These are phyloP conservation scores for Nymphalis io DNA, from an alignment of 1,140 invertebrate genomes.

Conservation along the genomic window DNA sequence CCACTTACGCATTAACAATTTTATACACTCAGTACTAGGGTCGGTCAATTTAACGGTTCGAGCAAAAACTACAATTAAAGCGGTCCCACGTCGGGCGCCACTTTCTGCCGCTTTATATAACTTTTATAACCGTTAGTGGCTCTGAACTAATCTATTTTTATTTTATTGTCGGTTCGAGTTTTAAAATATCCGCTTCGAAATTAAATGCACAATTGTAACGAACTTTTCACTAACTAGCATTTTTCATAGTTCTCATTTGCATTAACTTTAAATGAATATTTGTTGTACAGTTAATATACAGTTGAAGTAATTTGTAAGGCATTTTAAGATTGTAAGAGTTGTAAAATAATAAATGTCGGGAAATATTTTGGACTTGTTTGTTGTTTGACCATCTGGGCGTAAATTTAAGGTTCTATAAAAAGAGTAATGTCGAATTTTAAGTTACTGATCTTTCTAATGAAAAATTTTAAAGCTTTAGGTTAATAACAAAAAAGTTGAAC, in stretches of 20 bases:
- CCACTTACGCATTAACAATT: conserved; percentile 36
- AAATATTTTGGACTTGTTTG: too few species aligned
- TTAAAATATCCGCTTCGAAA: conserved; percentile 14
- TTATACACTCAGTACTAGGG: conserved; percentile 26
- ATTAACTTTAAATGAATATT: not conserved
- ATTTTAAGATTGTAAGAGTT: too few species aligned
- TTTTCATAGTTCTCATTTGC: not conserved
- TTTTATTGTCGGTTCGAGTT: conserved; percentile 25
- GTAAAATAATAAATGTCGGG: too few species aligned
- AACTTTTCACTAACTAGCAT: not conserved
- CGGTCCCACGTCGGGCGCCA: conserved; percentile 38
- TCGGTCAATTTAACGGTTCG: conserved; percentile 27
- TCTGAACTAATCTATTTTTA: conserved; percentile 24
- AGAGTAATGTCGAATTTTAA: too few species aligned
- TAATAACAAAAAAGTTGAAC: not conserved
- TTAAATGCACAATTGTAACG: conserved; percentile 13
- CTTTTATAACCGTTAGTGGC: conserved; percentile 29
- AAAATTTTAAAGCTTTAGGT: not conserved
- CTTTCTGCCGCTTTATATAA: conserved; percentile 18
- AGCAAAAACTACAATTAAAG: conserved; percentile 42
- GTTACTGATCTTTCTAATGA: not conserved
- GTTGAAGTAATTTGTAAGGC: too few species aligned
- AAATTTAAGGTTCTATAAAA: too few species aligned
- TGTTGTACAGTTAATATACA: not conserved
- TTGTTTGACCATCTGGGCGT: too few species aligned